These are phyloP conservation scores for Pangasius mekongensis DNA, from an alignment of 2,797 vertebrate genomes.

Conservation along the genomic window DNA sequence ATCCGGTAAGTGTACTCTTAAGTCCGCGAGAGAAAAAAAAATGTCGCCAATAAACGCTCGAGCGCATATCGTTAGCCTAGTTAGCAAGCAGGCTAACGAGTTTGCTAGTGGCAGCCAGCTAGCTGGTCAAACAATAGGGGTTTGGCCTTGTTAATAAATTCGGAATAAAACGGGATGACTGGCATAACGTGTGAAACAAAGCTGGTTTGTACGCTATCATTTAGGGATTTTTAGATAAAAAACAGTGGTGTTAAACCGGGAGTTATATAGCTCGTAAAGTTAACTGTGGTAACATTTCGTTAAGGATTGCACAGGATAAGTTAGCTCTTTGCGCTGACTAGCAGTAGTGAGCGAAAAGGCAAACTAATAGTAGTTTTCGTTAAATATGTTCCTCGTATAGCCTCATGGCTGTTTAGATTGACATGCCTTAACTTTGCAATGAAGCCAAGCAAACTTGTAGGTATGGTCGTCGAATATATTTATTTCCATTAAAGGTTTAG, in stretches of 20 bases:
- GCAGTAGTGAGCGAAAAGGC: background rate
- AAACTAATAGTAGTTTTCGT: background rate
- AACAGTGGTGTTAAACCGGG: background rate
- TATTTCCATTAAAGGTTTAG: background rate
- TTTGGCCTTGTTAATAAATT: slow-evolving; percentile 32
- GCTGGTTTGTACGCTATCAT: no score
- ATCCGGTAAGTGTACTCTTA: slow-evolving; percentile 43
- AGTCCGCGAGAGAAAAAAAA: background rate
- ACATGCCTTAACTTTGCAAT: background rate
- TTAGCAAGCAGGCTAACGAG: slow-evolving; percentile 37
- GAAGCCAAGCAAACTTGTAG: background rate
- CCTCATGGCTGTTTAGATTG: background rate
- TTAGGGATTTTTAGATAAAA: background rate
- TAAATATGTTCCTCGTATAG: background rate
- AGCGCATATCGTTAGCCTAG: slow-evolving; percentile 30
- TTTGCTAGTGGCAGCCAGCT: slow-evolving; percentile 35
- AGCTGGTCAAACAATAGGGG: slow-evolving; percentile 49
- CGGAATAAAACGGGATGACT: background rate
- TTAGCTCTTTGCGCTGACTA: slow-evolving; percentile 18
- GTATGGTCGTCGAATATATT: background rate
- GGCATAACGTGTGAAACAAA: background rate
- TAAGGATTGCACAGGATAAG: background rate
- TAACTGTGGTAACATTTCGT: background rate
- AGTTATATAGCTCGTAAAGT: slow-evolving; percentile 2
- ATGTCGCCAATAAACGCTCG: slow-evolving; percentile 23